phyloP scores from a whole-genome alignment of 2,888 invertebrate genomes.

The Anagyrus pseudococci region DNA sequence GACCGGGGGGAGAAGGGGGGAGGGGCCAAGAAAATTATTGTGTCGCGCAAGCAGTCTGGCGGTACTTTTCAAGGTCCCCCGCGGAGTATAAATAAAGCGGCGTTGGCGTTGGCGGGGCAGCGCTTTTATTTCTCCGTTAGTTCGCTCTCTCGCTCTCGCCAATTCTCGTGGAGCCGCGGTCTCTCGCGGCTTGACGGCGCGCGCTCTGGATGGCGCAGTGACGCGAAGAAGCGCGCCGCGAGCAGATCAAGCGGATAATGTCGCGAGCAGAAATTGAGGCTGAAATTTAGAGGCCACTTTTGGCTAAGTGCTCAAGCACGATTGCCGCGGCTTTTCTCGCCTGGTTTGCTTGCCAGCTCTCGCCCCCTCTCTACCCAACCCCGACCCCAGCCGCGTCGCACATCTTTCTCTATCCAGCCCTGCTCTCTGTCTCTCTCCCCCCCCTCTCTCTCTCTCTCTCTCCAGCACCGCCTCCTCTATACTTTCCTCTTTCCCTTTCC shows the following conservation, averaged over 20 bases:
- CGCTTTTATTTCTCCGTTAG: too few species aligned
- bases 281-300: conserved; percentile 28
- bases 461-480: not conserved
- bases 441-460: not conserved
- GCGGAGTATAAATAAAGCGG: too few species aligned
- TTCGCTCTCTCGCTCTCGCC: not conserved
- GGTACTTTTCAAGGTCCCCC: not conserved
- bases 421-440: not conserved
- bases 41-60: not conserved
- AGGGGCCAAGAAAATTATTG: too few species aligned
- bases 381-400: too few species aligned
- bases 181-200: not conserved
- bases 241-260: conserved; percentile 16
- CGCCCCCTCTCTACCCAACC: too few species aligned
- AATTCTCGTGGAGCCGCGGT: not conserved
- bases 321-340: conserved; percentile 27
- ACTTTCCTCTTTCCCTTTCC: too few species aligned
- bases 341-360: conserved; percentile 11
- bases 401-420: not conserved
- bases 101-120: too few species aligned
- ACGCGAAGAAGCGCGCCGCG: not conserved
- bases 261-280: conserved; percentile 24
- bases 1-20: too few species aligned
- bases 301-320: conserved; percentile 21
- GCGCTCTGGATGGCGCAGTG: too few species aligned